Conservation (phyloP, 35 echinoderm and acorn worm species). For the Patiria miniata region DNA sequence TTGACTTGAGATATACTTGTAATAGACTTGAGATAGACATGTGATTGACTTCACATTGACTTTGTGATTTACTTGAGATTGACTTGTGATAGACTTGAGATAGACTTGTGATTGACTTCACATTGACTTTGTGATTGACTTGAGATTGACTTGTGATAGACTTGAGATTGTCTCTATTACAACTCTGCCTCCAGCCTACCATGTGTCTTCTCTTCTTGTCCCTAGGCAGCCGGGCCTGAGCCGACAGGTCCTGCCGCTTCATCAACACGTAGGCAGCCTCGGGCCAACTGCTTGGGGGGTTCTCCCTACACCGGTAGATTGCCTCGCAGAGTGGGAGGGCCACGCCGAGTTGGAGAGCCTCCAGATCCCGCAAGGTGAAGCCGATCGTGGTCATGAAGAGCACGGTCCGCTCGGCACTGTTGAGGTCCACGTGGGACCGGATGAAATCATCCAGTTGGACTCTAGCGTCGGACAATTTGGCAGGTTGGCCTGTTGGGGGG, state of each 20-base stretch:
- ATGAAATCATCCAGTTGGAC: slow-evolving; percentile 32
- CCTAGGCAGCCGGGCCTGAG: slow-evolving; percentile 58
- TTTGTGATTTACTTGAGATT: too few relatives aligned
- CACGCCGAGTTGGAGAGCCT: slow-evolving; percentile 66
- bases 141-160: too few relatives aligned
- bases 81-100: too few relatives aligned
- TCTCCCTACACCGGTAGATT: slow-evolving; percentile 64
- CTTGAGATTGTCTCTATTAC: too few relatives aligned
- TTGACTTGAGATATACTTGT: too few relatives aligned
- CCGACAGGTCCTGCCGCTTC: slow-evolving; percentile 81
- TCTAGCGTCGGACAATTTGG: neutral
- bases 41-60: too few relatives aligned
- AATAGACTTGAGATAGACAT: too few relatives aligned
- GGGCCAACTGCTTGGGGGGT: slow-evolving; percentile 80
- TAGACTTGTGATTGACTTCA: too few relatives aligned
- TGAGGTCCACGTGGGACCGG: slow-evolving; percentile 38
- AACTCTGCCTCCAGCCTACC: neutral
- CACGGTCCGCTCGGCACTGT: slow-evolving; percentile 54
- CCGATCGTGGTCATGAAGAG: slow-evolving; percentile 81
- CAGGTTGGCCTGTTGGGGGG: neutral
- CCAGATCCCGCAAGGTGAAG: slow-evolving; percentile 59
- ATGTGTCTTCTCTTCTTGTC: slow-evolving; percentile 8
- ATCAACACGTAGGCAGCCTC: slow-evolving; percentile 84
- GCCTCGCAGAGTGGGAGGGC: slow-evolving; percentile 83
- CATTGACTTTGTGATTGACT: too few relatives aligned